phyloP scores from a whole-genome alignment of 2,888 invertebrate genomes.

The Aphodius granarius region DNA sequence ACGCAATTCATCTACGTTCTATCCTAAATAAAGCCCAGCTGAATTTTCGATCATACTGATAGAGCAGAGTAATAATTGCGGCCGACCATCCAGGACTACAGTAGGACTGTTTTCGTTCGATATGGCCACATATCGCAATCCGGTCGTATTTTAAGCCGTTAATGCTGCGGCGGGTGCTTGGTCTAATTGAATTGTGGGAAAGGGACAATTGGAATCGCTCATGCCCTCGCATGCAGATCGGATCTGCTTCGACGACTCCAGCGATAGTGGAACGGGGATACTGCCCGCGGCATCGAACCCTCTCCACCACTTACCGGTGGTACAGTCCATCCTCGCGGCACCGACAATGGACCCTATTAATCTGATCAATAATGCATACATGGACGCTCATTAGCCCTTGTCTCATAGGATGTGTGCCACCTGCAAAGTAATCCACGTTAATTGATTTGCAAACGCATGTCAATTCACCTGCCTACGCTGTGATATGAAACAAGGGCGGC shows the following conservation, averaged over 20 bases:
- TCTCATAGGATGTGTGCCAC: slow-evolving; percentile 4
- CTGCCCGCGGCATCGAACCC: not conserved
- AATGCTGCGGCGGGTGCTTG: not conserved
- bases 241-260: not conserved
- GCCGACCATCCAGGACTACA: not conserved
- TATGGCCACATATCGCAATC: not conserved
- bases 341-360: slow-evolving; percentile 13
- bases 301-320: not conserved
- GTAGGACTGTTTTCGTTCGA: not conserved
- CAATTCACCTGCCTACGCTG: slow-evolving; percentile 8
- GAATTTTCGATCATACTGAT: not conserved
- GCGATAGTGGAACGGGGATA: not conserved
- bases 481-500: not conserved
- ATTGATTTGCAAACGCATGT: slow-evolving; percentile 14
- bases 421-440: slow-evolving; percentile 12
- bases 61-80: not conserved
- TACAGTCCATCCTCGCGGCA: not conserved
- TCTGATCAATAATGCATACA: slow-evolving; percentile 14
- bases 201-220: slow-evolving; percentile 13
- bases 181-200: slow-evolving; percentile 15
- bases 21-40: not conserved
- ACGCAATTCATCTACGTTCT: not conserved
- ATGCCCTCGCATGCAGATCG: slow-evolving; percentile 8
- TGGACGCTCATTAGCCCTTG: slow-evolving; percentile 13
- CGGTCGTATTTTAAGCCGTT: slow-evolving; percentile 5